Evolutionary conservation across 2,113 vertebrate genomes (phyloP).

Genomic region (Leptobrachium leishanense): DNA sequence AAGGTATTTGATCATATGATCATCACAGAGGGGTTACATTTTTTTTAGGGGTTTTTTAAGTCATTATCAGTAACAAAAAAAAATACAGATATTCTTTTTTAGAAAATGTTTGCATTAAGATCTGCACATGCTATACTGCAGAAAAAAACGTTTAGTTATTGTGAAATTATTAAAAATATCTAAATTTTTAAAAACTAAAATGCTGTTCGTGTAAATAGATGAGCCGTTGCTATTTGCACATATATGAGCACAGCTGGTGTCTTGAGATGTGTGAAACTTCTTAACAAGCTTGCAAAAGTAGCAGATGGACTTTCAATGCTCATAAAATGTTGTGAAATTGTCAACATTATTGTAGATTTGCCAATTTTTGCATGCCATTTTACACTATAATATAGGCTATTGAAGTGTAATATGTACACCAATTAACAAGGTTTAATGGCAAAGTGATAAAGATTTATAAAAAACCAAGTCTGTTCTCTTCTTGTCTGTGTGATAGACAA

Average conservation of each 20-base stretch:
- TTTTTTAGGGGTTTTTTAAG: no score
- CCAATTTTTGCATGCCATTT: not conserved
- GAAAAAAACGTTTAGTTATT: no score
- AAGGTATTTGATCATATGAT: no score
- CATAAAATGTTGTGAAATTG: constrained; percentile 20
- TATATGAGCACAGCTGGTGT: constrained; percentile 31
- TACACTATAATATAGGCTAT: constrained; percentile 12
- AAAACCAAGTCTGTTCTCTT: no score
- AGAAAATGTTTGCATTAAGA: no score
- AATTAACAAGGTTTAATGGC: not conserved
- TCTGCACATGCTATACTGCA: no score
- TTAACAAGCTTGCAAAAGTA: constrained; percentile 34
- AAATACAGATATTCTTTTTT: no score
- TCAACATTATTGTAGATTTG: constrained; percentile 14
- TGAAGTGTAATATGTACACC: not conserved
- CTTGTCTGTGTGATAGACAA: no score
- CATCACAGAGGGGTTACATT: no score
- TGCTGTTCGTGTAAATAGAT: constrained; percentile 30
- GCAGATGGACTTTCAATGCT: constrained; percentile 34
- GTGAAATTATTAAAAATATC: no score
- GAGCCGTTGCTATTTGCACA: constrained; percentile 31
- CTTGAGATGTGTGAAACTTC: constrained; percentile 39
- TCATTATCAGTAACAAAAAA: no score
- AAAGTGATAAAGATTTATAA: not conserved
- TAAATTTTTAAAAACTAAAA: no score